phyloP scores from a whole-genome alignment of 2,888 invertebrate genomes.

The Pyrrhia umbra region DNA sequence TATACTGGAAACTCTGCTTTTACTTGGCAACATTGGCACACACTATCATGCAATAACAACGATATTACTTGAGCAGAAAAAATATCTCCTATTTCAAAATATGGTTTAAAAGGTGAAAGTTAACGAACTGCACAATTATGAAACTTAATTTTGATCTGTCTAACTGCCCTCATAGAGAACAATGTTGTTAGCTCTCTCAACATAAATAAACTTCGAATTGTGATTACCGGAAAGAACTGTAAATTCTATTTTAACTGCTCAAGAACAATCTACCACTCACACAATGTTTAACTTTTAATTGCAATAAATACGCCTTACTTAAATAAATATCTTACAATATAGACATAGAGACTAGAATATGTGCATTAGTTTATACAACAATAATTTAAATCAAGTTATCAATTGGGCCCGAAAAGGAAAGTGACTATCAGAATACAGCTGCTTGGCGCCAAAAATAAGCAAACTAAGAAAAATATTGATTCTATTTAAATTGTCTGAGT shows the following conservation, averaged over 20 bases:
- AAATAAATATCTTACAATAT: constrained; percentile 51
- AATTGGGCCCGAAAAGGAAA: not conserved
- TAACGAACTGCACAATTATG: too few species aligned
- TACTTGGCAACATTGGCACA: constrained; percentile 65
- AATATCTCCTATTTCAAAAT: not conserved
- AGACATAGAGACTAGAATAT: constrained; percentile 63
- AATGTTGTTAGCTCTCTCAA: too few species aligned
- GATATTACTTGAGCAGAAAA: constrained; percentile 55
- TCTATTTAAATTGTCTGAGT: too few species aligned
- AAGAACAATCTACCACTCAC: constrained; percentile 25
- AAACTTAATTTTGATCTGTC: too few species aligned
- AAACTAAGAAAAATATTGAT: too few species aligned
- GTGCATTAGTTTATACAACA: constrained; percentile 56
- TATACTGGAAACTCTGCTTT: constrained; percentile 25
- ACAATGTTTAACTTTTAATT: constrained; percentile 44
- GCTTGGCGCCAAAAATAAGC: too few species aligned
- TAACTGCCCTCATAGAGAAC: too few species aligned
- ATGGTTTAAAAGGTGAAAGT: too few species aligned
- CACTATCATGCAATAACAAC: constrained; percentile 50
- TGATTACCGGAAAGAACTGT: too few species aligned
- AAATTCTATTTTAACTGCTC: constrained; percentile 21
- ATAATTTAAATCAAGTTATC: constrained; percentile 10
- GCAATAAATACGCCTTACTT: constrained; percentile 56
- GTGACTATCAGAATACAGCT: not conserved
- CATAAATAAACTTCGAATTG: too few species aligned